Percentiles rank a stretch among this genome's conserved stretches.
Conservation (phyloP, 2,888 invertebrate genomes). For the Resseliella maxima region DNA sequence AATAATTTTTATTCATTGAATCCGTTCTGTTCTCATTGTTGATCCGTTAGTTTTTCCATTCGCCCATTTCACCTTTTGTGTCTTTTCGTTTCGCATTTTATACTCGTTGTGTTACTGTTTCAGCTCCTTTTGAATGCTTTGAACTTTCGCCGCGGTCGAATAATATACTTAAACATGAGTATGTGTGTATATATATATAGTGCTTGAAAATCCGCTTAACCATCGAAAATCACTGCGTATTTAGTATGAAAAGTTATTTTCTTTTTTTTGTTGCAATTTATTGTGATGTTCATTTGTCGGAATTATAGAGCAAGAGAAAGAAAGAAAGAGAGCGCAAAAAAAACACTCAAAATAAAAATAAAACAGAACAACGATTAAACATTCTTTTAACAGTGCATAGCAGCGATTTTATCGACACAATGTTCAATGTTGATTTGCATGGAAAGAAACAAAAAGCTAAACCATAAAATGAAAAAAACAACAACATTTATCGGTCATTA, state of each 20-base stretch:
- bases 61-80: not conserved
- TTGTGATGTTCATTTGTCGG: not conserved
- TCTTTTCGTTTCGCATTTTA: not conserved
- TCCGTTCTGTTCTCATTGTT: not conserved
- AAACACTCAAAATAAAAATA: not conserved
- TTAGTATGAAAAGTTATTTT: not conserved
- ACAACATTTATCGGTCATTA: slow-evolving; percentile 47
- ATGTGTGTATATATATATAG: no score
- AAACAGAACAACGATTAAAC: not conserved
- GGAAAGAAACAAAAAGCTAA: slow-evolving; percentile 8
- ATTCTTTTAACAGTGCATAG: not conserved
- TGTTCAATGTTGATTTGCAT: slow-evolving; percentile 11
- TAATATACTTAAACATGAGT: not conserved
- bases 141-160: not conserved
- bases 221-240: not conserved
- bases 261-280: no score
- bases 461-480: slow-evolving; percentile 7
- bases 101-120: not conserved
- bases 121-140: not conserved
- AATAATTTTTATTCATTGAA: not conserved
- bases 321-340: no score
- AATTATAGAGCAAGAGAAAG: no score
- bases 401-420: not conserved
- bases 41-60: not conserved
- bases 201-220: no score